Base-by-base conservation (phyloP, 2,797 vertebrate species). In the Oreochromis mossambicus region DNA sequence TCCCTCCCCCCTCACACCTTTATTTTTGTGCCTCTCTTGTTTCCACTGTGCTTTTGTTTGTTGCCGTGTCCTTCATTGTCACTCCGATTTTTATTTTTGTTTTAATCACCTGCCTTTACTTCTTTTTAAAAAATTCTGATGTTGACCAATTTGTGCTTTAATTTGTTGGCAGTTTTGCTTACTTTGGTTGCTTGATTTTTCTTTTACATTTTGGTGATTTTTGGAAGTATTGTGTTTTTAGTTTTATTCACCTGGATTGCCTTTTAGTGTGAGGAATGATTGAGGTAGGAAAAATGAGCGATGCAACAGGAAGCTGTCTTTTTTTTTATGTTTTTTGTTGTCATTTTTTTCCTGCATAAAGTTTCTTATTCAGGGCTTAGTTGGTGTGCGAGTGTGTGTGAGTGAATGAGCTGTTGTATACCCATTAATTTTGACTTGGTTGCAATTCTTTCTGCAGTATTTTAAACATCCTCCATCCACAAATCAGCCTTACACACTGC, bases 181-280 rank as follows among this genome's bases (percentile, higher is more conserved):
- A 70, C 41, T 81, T 87, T 83, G 24, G 61, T 78, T 73, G 43
- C 51, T 80, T 89, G 11, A 78, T 77, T 89, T 89, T 75, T 15
- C 34, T 63, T 2, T 63, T 2, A 61, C 56, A 3, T 90, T 91
- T 83, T 54, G 46, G 46, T 88, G 79, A 19, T 34, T 29, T 56
- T 29, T 38, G 75, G 76, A 63, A 66, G 77, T 88, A 83, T 51
- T 11, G 6, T 81, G 21, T 86, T 10, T 61, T 73, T 36, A 24
- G 78, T 88, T 92, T 88, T 19, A 88, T 90, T 94, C 94, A 95
- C 94, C 92, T 91, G 86, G 88, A 91, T 86, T 95, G 95, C 96
- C 95, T 96, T 96, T 88, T 73, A 86, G 81, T 50, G 66, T 75
- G 79, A 90, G 81, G 51, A 52, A 55, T 70, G 29, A 68, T 9